Evolutionary conservation across 2,888 invertebrate genomes (phyloP).

Genomic region (Chymomyza caudatula): DNA sequence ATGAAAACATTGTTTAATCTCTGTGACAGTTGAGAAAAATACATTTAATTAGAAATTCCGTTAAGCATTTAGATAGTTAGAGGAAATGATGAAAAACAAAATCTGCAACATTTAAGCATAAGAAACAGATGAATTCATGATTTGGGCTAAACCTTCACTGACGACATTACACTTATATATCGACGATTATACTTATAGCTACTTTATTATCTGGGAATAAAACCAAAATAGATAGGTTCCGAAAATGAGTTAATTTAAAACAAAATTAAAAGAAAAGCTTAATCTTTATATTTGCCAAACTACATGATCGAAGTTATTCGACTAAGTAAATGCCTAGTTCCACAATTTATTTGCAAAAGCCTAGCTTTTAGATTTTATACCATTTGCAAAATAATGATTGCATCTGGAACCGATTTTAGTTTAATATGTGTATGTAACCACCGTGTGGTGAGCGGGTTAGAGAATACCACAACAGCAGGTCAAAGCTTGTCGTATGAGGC

Average conservation of each 20-base stretch:
- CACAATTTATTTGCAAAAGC: too few species aligned
- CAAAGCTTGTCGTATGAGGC: too few species aligned
- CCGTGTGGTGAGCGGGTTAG: neutral
- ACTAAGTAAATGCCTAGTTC: too few species aligned
- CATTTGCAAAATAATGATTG: too few species aligned
- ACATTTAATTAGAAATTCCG: neutral
- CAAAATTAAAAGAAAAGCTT: too few species aligned
- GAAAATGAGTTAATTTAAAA: too few species aligned
- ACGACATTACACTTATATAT: neutral
- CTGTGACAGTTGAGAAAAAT: conserved; percentile 27
- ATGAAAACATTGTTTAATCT: conserved; percentile 9
- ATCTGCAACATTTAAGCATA: conserved; percentile 16
- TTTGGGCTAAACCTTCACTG: neutral
- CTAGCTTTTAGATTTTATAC: too few species aligned
- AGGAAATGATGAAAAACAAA: conserved; percentile 10
- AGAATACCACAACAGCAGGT: too few species aligned
- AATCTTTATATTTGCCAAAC: too few species aligned
- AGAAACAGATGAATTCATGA: neutral
- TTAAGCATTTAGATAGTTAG: neutral
- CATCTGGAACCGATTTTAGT: too few species aligned
- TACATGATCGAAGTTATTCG: too few species aligned
- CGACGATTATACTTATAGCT: neutral
- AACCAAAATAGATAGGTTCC: neutral
- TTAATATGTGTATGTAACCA: too few species aligned
- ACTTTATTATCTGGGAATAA: neutral